Base-by-base conservation (phyloP, 2,113 vertebrate species). In the Glaucomys volans region DNA sequence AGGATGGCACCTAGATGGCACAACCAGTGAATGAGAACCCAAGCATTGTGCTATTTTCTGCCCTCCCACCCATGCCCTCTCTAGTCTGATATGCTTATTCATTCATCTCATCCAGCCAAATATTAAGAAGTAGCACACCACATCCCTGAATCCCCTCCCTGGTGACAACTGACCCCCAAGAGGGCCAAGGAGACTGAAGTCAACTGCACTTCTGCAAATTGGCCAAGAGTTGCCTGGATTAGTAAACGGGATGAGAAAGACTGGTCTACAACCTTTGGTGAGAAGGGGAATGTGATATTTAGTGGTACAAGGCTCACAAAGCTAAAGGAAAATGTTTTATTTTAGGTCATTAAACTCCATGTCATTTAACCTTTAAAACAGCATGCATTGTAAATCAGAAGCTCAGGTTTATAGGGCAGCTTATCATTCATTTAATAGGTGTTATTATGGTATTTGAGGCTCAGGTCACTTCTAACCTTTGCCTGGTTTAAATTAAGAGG, bases 291-390 rank as follows among this genome's bases (percentile, higher is more conserved):
- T 67, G 13, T 71, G 66, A 59, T 75, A 54, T 35, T 62, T 77
- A 37, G 64, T 26, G 4, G 20, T 37, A 87, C 26, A 8, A 40
- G 71, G 22, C 44, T 62, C 3, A 4, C 95, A 52, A 80, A 91
- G 16, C 84, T 0, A 92, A 95, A 92, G 92, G 66, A 69, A 89
- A 85, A 87, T 94, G 85, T 89, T 96, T 96, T 95, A 87, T 95
- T 93, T 96, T 80, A 87, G 89, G 72, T 74, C 94, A 92, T 94
- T 80, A 92, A 94, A 47, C 59, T 37, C 1, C 62, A 54, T 64
- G 72, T 90, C 94, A 66, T 32, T 66, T 81, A 94, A 80, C 83
- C 93, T 98, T 96, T 94, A 75, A 74, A 93, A 94, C 2, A 81
- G 79, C 66, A 67, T 32, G 72, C 47, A 35, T 13, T 75, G 11